Evolutionary conservation across 2,888 invertebrate genomes (phyloP).

Genomic region (Bhutanitis thaidina): DNA sequence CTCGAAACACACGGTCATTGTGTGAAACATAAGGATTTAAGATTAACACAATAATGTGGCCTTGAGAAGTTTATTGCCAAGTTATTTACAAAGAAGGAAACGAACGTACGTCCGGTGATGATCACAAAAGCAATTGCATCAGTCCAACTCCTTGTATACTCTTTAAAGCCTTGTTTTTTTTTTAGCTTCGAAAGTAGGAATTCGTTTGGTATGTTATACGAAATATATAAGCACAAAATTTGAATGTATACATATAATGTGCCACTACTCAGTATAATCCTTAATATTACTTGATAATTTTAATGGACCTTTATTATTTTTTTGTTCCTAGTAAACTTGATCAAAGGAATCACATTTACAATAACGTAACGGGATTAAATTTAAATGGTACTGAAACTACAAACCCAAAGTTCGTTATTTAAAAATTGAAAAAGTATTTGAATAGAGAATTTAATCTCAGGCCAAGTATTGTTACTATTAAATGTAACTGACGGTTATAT

Average conservation of each 20-base stretch:
- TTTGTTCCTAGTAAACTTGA: constrained; percentile 65
- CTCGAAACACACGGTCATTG: constrained; percentile 46
- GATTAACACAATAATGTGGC: constrained; percentile 43
- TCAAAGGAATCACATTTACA: constrained; percentile 58
- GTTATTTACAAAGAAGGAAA: constrained; percentile 65
- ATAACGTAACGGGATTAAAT: constrained; percentile 46
- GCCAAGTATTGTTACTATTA: no score
- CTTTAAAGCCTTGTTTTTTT: constrained; percentile 61
- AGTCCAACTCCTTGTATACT: constrained; percentile 57
- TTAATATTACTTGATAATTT: constrained; percentile 65
- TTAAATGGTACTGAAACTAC: background rate
- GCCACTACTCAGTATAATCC: constrained; percentile 44
- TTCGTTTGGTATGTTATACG: constrained; percentile 64
- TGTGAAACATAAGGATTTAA: constrained; percentile 30
- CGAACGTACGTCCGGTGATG: constrained; percentile 30
- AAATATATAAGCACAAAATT: constrained; percentile 46
- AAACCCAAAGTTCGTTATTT: no score
- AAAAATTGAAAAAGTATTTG: no score
- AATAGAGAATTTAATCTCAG: no score
- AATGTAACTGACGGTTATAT: no score
- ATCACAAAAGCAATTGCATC: constrained; percentile 41
- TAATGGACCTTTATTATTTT: constrained; percentile 68
- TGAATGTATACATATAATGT: constrained; percentile 48
- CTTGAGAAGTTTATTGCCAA: constrained; percentile 43
- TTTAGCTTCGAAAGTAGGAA: constrained; percentile 53